These are phyloP conservation scores for Cerastoderma edule DNA, from an alignment of 2,888 invertebrate species.

Conservation along the genomic window DNA sequence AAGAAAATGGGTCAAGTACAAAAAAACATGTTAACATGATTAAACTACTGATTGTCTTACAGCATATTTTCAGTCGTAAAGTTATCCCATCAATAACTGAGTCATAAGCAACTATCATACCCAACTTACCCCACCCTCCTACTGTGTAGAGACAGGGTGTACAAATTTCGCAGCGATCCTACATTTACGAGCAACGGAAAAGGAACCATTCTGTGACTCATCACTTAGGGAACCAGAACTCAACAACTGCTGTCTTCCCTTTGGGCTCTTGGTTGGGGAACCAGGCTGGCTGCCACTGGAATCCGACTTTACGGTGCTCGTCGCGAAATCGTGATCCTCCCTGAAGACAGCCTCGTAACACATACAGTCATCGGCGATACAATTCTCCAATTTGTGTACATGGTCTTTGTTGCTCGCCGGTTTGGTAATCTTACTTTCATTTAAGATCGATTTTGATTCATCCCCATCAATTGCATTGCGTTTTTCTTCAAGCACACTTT, in stretches of 20 bases:
- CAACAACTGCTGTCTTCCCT: conserved; percentile 25
- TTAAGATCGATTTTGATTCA: neutral
- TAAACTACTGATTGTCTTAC: too few relatives aligned
- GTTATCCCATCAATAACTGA: too few relatives aligned
- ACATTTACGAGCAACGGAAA: conserved; percentile 58
- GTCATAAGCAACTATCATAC: too few relatives aligned
- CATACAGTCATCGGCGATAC: conserved; percentile 58
- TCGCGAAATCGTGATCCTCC: conserved; percentile 70
- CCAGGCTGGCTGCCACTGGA: conserved; percentile 59
- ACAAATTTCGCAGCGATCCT: conserved; percentile 77
- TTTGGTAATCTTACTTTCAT: conserved; percentile 1
- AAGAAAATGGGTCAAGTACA: too few relatives aligned
- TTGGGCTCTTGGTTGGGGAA: conserved; percentile 60
- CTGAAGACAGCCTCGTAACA: conserved; percentile 69
- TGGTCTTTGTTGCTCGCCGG: neutral
- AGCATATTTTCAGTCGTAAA: too few relatives aligned
- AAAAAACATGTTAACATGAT: too few relatives aligned
- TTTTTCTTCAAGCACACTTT: too few relatives aligned
- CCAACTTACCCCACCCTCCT: too few relatives aligned
- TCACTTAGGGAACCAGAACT: conserved; percentile 60
- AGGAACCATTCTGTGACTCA: conserved; percentile 50
- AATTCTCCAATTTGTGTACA: conserved; percentile 45
- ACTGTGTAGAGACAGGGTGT: conserved; percentile 50
- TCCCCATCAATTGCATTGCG: too few relatives aligned
- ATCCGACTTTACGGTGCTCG: conserved; percentile 74